Conservation (phyloP, 2,113 vertebrate genomes). For the Percina caprodes region DNA sequence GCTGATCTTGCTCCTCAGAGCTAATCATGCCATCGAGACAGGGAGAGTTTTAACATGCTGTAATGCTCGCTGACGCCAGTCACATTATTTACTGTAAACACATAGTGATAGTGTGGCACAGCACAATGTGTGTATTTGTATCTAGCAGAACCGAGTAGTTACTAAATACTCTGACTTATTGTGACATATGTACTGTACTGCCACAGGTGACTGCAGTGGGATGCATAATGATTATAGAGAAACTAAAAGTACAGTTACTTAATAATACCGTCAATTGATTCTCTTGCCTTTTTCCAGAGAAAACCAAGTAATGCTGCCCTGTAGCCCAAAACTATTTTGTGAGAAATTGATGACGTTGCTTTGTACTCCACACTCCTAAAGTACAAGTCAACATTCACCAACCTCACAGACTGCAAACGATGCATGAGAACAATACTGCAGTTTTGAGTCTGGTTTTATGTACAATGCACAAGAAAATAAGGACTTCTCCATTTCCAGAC, state of each 20-base stretch:
- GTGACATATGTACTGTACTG: neutral
- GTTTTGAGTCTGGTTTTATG: neutral
- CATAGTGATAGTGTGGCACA: neutral
- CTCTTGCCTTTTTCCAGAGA: neutral
- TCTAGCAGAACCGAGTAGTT: no score
- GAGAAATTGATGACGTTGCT: neutral
- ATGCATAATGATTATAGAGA: neutral
- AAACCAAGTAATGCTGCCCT: neutral
- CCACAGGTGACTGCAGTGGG: neutral
- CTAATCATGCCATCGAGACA: constrained; percentile 61
- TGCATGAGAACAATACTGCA: constrained; percentile 8
- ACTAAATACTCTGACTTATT: neutral
- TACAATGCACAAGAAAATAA: neutral
- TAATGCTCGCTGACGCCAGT: constrained; percentile 2
- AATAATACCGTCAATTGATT: neutral
- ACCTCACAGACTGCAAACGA: neutral
- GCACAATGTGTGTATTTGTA: neutral
- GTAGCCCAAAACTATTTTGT: neutral
- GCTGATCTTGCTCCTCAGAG: constrained; percentile 66
- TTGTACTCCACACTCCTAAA: neutral
- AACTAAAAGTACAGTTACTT: neutral
- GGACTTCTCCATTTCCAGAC: neutral
- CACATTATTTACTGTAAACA: neutral
- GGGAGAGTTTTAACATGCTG: constrained; percentile 48
- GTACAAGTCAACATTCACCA: neutral